phyloP scores from a whole-genome alignment of 1,140 invertebrate species.

The Zaprionus nigranus region DNA sequence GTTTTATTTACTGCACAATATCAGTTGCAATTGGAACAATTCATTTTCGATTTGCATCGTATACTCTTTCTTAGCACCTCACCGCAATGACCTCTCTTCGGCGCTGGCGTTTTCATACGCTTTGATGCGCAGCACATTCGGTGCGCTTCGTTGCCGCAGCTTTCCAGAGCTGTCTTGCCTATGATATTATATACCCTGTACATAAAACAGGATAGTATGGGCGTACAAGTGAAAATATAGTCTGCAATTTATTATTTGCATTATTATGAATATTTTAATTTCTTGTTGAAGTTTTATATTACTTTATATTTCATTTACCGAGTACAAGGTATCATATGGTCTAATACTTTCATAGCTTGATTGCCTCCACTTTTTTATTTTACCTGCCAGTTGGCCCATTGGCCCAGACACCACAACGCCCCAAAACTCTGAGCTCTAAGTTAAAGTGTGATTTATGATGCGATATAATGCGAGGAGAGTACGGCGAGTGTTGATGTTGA shows the following conservation, averaged over 20 bases:
- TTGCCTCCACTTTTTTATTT: neutral
- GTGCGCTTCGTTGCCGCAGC: slow-evolving; percentile 73
- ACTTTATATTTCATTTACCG: neutral
- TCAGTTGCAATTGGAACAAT: neutral
- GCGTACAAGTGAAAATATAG: neutral
- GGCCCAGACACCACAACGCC: slow-evolving; percentile 19
- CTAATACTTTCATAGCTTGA: too few relatives aligned
- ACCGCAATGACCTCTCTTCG: slow-evolving; percentile 75
- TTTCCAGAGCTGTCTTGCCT: slow-evolving; percentile 30
- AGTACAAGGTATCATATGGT: neutral
- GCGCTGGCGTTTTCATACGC: slow-evolving; percentile 51
- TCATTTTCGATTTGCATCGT: neutral
- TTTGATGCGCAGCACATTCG: slow-evolving; percentile 84
- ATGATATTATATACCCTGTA: slow-evolving; percentile 4
- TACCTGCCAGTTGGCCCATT: slow-evolving; percentile 81
- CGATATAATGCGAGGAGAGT: slow-evolving; percentile 2
- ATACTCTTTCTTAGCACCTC: slow-evolving; percentile 26
- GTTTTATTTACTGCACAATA: neutral
- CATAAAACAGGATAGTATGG: neutral
- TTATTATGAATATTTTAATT: neutral
- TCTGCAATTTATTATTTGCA: neutral
- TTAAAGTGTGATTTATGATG: slow-evolving; percentile 46
- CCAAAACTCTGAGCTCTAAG: slow-evolving; percentile 10
- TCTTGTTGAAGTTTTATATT: neutral
- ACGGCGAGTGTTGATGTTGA: slow-evolving; percentile 15